Conservation (phyloP, 1,140 invertebrate genomes). For the Asbolus verrucosus region DNA sequence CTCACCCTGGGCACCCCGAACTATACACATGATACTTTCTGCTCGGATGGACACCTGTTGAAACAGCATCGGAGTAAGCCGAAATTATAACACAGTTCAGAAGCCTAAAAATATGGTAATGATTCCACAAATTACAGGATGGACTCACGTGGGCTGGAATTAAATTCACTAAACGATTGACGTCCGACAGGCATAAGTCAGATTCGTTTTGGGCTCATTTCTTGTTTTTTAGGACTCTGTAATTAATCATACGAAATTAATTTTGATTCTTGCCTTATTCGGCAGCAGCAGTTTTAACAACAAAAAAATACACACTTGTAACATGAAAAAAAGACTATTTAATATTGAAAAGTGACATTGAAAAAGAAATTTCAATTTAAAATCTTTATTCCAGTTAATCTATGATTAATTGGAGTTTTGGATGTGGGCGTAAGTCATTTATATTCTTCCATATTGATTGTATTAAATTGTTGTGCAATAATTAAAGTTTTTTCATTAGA, state of each 20-base stretch:
- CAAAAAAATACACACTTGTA: no score
- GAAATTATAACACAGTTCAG: slow-evolving; percentile 2
- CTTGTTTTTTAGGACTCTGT: background rate
- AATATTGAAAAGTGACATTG: no score
- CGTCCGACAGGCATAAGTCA: slow-evolving; percentile 11
- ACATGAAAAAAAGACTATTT: no score
- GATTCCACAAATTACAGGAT: slow-evolving; percentile 4
- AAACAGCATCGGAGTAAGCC: no score
- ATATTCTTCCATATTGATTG: no score
- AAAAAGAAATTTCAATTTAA: no score
- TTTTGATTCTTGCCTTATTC: slow-evolving; percentile 16
- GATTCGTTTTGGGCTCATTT: background rate
- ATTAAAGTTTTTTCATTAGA: no score
- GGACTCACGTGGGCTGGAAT: slow-evolving; percentile 4
- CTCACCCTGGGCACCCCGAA: slow-evolving; percentile 32
- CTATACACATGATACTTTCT: slow-evolving; percentile 15
- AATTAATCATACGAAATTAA: slow-evolving; percentile 29
- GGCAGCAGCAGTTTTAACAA: slow-evolving; percentile 2
- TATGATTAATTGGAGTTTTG: background rate
- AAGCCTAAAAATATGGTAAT: slow-evolving; percentile 31
- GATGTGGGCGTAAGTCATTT: background rate
- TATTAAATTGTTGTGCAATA: no score
- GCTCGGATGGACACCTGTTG: slow-evolving; percentile 39
- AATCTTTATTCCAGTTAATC: slow-evolving; percentile 7
- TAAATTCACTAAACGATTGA: background rate